Base-by-base conservation (phyloP, 2,888 invertebrate genomes). In the Mylabris sibirica region DNA sequence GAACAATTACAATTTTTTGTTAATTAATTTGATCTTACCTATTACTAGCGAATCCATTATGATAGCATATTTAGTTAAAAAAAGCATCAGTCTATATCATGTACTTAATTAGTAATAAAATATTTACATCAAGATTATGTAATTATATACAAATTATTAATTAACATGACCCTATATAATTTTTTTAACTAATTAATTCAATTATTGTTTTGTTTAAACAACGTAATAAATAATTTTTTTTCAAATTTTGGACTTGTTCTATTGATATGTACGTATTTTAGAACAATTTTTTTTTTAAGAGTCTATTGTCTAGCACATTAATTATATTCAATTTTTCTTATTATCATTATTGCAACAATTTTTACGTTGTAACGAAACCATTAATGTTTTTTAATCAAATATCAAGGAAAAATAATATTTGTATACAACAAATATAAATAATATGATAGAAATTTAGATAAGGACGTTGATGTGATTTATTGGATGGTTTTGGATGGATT, bases 401-500 rank as follows among this genome's bases (percentile, higher is more conserved):
- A 66, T 73, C 68, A 60, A 72, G 64, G 59, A 70, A 26, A 38
- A 68, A 20, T 38, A 71, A 17, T 34, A 68, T 41, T 59, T 71
- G 69, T 69, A 74, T 69, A 65, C 64, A 74, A 64, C 63, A 69
- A 64, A 76, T 63, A 63, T 72, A 74, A 26, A 74, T 65, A 66
- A 77, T 63, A 71, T 74, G 72, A 68, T 73, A 74, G 65, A 75
- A 72, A 72, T 74, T 68, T 65, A 76, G 67, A 66, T 64, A 70
- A 65, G 74, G 75, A 65, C 79, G 74, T 69, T 78, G 76, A 70
- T 78, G 79, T 73, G 83, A 82, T 75, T 75, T 72, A 79, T 80
- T 83, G 79, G 85, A 82, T 72, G 91, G 90, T 78, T 89, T 89
- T 62, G 90, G 91, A 85, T 91, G 90, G 78, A 90, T 87, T 80